Percentiles rank a stretch among this genome's conserved stretches.
These are phyloP conservation scores for Columba janthina DNA, from an alignment of 2,113 vertebrate species.

Conservation along the genomic window DNA sequence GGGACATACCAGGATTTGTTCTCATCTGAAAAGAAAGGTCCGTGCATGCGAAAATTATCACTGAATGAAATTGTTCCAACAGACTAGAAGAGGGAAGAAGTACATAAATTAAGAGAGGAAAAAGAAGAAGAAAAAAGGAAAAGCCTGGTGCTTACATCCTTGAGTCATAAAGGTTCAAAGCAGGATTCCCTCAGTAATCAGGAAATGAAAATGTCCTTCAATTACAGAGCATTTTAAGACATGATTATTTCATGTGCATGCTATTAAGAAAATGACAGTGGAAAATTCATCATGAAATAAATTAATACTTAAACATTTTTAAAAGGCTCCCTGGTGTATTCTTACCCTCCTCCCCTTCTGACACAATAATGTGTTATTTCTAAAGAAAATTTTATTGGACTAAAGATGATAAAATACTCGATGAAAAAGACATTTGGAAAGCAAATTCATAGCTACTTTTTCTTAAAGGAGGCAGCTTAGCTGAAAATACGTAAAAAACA, in stretches of 20 bases:
- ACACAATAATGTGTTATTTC: constrained; percentile 66
- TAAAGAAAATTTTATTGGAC: constrained; percentile 52
- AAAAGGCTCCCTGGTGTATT: constrained; percentile 71
- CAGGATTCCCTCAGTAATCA: constrained; percentile 71
- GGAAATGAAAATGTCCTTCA: constrained; percentile 77
- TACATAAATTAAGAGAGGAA: neutral
- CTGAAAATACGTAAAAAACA: constrained; percentile 40
- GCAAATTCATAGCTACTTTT: constrained; percentile 62
- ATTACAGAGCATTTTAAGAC: constrained; percentile 74
- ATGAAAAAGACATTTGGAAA: constrained; percentile 67
- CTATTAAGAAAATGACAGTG: constrained; percentile 77
- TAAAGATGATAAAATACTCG: constrained; percentile 66
- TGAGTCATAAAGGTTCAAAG: constrained; percentile 67
- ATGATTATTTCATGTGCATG: constrained; percentile 79
- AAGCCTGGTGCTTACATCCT: constrained; percentile 52
- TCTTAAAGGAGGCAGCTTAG: constrained; percentile 40
- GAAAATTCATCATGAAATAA: constrained; percentile 77
- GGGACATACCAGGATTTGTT: neutral
- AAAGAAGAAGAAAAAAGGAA: neutral
- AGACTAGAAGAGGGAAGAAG: neutral
- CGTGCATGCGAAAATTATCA: neutral
- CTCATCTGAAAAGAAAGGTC: neutral
- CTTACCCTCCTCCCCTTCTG: constrained; percentile 55
- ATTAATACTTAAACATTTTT: constrained; percentile 79
- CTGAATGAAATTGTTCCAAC: neutral